Percentiles rank a stretch among this genome's conserved stretches.
Evolutionary conservation across 2,113 vertebrate species (phyloP).

Genomic region (Zapornia atra): DNA sequence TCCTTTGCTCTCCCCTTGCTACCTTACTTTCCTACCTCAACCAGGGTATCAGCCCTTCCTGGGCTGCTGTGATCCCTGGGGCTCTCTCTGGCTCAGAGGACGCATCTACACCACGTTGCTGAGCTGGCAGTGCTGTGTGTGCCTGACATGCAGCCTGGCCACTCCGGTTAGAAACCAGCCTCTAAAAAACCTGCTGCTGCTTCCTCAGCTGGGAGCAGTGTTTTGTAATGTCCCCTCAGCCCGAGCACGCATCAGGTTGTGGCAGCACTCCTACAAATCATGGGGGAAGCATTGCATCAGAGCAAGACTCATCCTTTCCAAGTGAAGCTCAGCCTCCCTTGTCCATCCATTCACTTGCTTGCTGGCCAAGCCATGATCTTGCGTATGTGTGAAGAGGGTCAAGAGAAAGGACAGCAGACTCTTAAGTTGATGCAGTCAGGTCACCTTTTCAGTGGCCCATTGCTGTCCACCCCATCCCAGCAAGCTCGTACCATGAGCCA

Average conservation of each 20-base stretch:
- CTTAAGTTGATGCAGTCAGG: fast-evolving
- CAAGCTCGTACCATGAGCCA: fast-evolving
- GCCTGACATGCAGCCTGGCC: not conserved
- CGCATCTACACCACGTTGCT: not conserved
- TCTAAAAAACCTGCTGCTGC: not conserved
- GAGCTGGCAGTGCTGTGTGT: not conserved
- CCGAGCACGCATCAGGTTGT: fast-evolving
- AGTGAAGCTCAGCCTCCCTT: not conserved
- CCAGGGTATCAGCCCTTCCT: not conserved
- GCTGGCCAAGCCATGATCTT: too few relatives aligned
- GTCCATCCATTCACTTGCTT: not conserved
- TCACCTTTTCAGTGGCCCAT: not conserved
- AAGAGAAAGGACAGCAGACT: not conserved
- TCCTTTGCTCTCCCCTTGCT: not conserved
- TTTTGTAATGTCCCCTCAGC: fast-evolving
- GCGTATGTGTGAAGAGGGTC: fast-evolving
- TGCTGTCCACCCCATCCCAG: not conserved
- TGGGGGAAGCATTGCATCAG: not conserved
- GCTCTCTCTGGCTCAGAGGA: not conserved
- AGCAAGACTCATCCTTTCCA: not conserved
- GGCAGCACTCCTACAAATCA: not conserved
- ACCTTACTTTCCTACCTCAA: not conserved
- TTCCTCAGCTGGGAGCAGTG: not conserved
- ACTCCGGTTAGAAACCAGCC: not conserved
- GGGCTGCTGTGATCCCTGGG: not conserved